Percentiles rank a stretch among this genome's conserved stretches.
These are phyloP conservation scores for Atractosteus spatula DNA, from an alignment of 2,113 vertebrate species.

Conservation along the genomic window DNA sequence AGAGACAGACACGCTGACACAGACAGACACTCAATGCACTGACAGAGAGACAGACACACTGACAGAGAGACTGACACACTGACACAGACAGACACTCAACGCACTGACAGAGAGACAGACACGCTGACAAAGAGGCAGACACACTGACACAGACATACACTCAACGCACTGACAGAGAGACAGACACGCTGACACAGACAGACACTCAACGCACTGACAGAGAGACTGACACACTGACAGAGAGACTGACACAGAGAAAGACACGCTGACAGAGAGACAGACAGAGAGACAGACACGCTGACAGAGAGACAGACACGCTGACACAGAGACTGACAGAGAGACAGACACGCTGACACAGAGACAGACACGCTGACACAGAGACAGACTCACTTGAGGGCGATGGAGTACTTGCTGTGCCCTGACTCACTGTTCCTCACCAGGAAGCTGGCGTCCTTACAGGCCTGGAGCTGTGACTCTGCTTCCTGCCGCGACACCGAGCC, in stretches of 20 bases:
- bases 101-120: not conserved
- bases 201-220: not conserved
- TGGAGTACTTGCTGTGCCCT: conserved; percentile 91
- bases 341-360: conserved; percentile 4
- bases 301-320: conserved; percentile 14
- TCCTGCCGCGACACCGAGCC: conserved; percentile 85
- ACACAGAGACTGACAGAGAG: conserved; percentile 13
- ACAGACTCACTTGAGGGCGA: conserved; percentile 87
- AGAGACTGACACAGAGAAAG: conserved; percentile 15
- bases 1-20: conserved; percentile 19
- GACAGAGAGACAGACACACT: conserved; percentile 11
- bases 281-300: not conserved
- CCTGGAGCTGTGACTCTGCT: conserved; percentile 86
- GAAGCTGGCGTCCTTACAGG: conserved; percentile 87
- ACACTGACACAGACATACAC: not conserved
- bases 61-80: conserved; percentile 19
- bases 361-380: not conserved
- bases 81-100: not conserved
- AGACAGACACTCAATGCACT: not conserved
- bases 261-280: not conserved
- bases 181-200: conserved; percentile 18
- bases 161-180: conserved; percentile 9
- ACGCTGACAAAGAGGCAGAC: conserved; percentile 9
- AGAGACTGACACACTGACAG: conserved; percentile 2
- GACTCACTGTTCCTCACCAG: conserved; percentile 92